These are phyloP conservation scores for Parnassius apollo DNA, from an alignment of 2,888 invertebrate genomes.

Conservation along the genomic window DNA sequence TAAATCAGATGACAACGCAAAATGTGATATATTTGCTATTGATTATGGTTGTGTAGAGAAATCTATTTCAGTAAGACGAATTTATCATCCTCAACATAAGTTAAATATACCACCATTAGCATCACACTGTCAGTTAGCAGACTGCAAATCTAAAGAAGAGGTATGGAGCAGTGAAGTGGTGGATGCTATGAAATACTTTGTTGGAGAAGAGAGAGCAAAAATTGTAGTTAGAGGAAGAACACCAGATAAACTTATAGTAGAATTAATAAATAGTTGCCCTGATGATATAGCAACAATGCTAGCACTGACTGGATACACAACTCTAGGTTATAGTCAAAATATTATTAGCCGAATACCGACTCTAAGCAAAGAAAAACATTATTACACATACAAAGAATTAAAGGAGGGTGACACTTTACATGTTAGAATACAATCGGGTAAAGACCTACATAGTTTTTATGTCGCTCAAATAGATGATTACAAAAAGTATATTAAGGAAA, in stretches of 20 bases:
- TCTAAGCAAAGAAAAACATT: slow-evolving; percentile 26
- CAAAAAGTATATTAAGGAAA: slow-evolving; percentile 31
- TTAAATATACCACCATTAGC: slow-evolving; percentile 33
- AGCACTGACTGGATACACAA: slow-evolving; percentile 35
- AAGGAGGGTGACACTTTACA: slow-evolving; percentile 31
- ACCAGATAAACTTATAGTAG: slow-evolving; percentile 33
- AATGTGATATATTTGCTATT: slow-evolving; percentile 38
- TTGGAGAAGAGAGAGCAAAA: slow-evolving; percentile 36
- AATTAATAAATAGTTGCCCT: slow-evolving; percentile 38
- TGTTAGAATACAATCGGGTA: slow-evolving; percentile 38
- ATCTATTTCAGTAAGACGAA: slow-evolving; percentile 30
- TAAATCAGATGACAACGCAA: slow-evolving; percentile 6
- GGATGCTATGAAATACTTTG: slow-evolving; percentile 38
- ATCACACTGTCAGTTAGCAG: slow-evolving; percentile 37
- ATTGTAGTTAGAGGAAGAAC: slow-evolving; percentile 35
- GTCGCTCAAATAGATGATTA: slow-evolving; percentile 39
- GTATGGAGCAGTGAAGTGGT: slow-evolving; percentile 31
- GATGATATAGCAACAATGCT: slow-evolving; percentile 43
- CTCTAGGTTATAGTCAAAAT: slow-evolving; percentile 31
- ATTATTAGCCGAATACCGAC: slow-evolving; percentile 16
- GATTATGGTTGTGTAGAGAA: slow-evolving; percentile 43
- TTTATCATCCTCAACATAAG: slow-evolving; percentile 26
- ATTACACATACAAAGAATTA: slow-evolving; percentile 31
- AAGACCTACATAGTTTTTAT: slow-evolving; percentile 36
- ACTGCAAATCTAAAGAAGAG: slow-evolving; percentile 35